phyloP scores from a whole-genome alignment of 2,113 vertebrate species.

The Drymodes brunneopygia region DNA sequence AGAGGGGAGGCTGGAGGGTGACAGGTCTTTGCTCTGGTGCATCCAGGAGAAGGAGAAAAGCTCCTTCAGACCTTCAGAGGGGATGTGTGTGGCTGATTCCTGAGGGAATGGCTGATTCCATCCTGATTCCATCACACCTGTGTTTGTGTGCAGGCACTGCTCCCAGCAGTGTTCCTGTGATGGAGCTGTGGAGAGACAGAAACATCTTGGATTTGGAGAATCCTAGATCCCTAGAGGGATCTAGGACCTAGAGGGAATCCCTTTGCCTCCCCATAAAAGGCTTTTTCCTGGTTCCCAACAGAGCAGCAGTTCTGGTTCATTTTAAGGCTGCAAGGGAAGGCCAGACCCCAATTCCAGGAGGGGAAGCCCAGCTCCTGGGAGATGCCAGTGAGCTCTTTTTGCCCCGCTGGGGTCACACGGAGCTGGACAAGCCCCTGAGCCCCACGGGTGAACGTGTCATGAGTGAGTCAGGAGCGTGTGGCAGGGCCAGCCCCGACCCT shows the following conservation, averaged over 20 bases:
- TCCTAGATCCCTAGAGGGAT: rapidly evolving
- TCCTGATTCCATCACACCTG: rapidly evolving
- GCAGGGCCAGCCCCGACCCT: background rate
- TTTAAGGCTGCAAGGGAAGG: background rate
- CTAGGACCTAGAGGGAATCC: too few relatives aligned
- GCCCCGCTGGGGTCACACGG: rapidly evolving
- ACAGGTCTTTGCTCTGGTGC: rapidly evolving
- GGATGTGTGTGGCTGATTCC: background rate
- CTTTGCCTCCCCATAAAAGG: background rate
- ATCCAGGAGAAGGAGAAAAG: background rate
- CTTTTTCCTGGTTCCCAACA: rapidly evolving
- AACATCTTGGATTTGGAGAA: background rate
- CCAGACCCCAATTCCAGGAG: background rate
- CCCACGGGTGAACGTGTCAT: too few relatives aligned
- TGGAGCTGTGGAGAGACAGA: background rate
- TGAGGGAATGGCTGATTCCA: background rate
- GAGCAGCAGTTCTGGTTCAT: background rate
- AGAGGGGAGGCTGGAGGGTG: background rate
- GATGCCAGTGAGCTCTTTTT: background rate
- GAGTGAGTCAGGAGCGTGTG: background rate
- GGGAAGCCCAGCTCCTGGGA: background rate
- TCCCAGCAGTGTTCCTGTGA: background rate
- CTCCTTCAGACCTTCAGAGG: background rate
- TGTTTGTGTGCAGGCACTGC: rapidly evolving
- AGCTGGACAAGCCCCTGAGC: background rate